Conservation (phyloP, 2,113 vertebrate genomes). For the Rhinoptilus africanus region DNA sequence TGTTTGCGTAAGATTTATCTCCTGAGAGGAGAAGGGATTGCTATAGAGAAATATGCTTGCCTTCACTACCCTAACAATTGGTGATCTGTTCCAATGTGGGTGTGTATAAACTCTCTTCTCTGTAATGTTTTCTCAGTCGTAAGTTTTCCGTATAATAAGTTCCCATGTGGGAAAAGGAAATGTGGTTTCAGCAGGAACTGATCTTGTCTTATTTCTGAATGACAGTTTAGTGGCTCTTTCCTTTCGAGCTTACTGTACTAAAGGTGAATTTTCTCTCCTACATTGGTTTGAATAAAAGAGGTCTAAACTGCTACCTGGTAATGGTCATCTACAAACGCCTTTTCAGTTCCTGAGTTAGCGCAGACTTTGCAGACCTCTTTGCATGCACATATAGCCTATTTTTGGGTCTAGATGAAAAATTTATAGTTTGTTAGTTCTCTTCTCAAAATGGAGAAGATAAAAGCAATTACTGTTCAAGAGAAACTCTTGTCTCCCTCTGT, state of each 20-base stretch:
- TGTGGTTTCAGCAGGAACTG: background rate
- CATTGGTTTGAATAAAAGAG: background rate
- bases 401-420: background rate
- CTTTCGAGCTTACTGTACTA: background rate
- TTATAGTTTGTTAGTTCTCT: background rate
- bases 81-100: slow-evolving; percentile 12
- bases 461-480: background rate
- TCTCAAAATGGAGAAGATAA: background rate
- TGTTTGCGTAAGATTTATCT: slow-evolving; percentile 52
- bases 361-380: background rate
- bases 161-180: slow-evolving; percentile 6
- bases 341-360: background rate
- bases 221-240: background rate
- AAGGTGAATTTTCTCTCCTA: slow-evolving; percentile 7
- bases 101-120: background rate
- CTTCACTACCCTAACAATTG: slow-evolving; percentile 23
- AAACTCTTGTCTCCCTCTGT: background rate
- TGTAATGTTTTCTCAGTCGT: slow-evolving; percentile 4
- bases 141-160: background rate
- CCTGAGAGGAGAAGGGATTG: slow-evolving; percentile 9
- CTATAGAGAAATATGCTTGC: slow-evolving; percentile 23
- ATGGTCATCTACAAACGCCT: background rate
- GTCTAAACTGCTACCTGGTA: slow-evolving; percentile 12
- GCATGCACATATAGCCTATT: background rate
- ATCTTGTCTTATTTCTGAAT: slow-evolving; percentile 47